Evolutionary conservation across 92 coral and sea anemone species (phyloP).

Genomic region (Bergia puertoricense): DNA sequence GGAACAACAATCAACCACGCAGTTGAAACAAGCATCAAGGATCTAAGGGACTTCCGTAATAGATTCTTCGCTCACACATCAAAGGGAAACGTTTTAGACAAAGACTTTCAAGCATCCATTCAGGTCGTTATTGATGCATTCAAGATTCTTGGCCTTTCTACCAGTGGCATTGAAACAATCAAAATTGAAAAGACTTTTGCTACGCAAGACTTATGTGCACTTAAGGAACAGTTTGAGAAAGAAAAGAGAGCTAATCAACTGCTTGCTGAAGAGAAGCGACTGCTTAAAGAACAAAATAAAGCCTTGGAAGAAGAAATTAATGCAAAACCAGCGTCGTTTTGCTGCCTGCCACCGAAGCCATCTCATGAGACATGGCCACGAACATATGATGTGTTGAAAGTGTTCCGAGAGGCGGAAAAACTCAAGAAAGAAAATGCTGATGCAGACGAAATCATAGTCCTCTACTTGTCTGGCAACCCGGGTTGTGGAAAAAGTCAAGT

Average conservation of each 20-base stretch:
- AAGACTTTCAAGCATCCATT: constrained; percentile 5
- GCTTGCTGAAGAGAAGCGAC: neutral
- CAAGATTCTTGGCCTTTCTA: neutral
- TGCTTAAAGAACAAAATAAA: constrained; percentile 6
- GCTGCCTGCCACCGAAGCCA: constrained; percentile 53
- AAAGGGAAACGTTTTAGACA: constrained; percentile 8
- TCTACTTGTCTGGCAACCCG: constrained; percentile 53
- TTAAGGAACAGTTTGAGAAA: constrained; percentile 11
- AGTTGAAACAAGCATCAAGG: neutral
- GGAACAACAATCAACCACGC: constrained; percentile 18
- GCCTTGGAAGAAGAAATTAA: constrained; percentile 43
- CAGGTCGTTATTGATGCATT: constrained; percentile 17
- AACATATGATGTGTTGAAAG: neutral
- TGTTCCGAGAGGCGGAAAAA: constrained; percentile 23
- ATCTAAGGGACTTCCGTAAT: constrained; percentile 40
- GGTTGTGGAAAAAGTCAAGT: constrained; percentile 59
- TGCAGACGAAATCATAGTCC: constrained; percentile 6
- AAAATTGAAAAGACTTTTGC: constrained; percentile 3
- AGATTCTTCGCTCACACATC: constrained; percentile 30
- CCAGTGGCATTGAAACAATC: constrained; percentile 18
- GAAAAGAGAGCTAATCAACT: neutral
- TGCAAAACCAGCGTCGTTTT: constrained; percentile 33
- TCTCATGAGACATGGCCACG: constrained; percentile 45
- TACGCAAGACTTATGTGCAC: constrained; percentile 2
- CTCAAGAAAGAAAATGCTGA: constrained; percentile 16